phyloP scores from a whole-genome alignment of 2,888 invertebrate species.

The Cryptus armator region DNA sequence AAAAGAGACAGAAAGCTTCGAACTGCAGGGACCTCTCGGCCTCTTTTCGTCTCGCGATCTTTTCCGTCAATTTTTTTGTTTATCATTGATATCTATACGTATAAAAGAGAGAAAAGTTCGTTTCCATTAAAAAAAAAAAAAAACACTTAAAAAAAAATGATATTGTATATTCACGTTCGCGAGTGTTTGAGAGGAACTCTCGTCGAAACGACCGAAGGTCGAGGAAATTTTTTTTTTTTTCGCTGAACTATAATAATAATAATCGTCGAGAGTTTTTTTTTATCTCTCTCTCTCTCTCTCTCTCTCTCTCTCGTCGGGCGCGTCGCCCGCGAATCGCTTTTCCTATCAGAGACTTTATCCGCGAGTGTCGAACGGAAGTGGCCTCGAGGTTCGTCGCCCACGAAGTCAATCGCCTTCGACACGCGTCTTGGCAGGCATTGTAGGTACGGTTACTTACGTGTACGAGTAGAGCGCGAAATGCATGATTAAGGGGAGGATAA shows the following conservation, averaged over 20 bases:
- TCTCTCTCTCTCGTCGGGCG: conserved; percentile 19
- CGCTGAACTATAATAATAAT: not conserved
- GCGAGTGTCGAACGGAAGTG: conserved; percentile 41
- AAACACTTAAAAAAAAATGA: not conserved
- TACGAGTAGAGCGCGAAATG: conserved; percentile 37
- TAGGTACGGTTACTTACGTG: conserved; percentile 42
- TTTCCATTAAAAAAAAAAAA: too few species aligned
- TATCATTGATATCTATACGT: conserved; percentile 49
- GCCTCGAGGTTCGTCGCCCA: conserved; percentile 27
- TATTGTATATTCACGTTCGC: conserved; percentile 36
- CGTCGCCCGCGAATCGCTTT: conserved; percentile 49
- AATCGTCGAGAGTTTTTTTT: conserved; percentile 30
- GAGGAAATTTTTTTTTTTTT: not conserved
- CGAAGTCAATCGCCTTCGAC: conserved; percentile 2
- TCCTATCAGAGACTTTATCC: conserved; percentile 59
- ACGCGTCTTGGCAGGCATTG: conserved; percentile 42
- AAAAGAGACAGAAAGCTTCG: conserved; percentile 31
- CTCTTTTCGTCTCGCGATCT: conserved; percentile 57
- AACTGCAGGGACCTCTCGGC: conserved; percentile 47
- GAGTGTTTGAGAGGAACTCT: not conserved
- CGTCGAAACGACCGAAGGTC: conserved; percentile 11
- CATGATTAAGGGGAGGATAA: conserved; percentile 10
- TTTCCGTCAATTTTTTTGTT: conserved; percentile 55
- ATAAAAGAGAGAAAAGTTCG: not conserved
- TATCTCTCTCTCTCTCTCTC: conserved; percentile 3